A percentile compares a stretch with the other conserved stretches of the same genome.
Conservation (phyloP, 2,888 invertebrate species). For the Caenorhabditis sp. region DNA sequence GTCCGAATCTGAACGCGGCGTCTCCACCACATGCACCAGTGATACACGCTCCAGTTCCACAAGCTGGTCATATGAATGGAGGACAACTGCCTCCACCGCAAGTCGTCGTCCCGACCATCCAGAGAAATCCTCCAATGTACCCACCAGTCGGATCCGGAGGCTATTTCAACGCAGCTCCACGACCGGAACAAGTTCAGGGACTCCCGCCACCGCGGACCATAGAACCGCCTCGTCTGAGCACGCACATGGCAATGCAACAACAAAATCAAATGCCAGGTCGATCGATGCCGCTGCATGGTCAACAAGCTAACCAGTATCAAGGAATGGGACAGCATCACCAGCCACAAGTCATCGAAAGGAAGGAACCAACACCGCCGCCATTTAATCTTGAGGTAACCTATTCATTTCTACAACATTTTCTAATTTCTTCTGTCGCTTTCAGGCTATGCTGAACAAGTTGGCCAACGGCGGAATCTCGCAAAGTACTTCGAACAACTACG, state of each 20-base stretch:
- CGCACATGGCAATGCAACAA: constrained; percentile 8
- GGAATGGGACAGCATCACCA: constrained; percentile 32
- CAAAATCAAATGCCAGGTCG: neutral
- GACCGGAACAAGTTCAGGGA: constrained; percentile 50
- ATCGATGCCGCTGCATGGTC: constrained; percentile 17
- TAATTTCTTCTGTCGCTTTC: constrained; percentile 4
- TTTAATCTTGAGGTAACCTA: constrained; percentile 53
- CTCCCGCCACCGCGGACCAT: constrained; percentile 61
- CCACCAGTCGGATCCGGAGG: constrained; percentile 21
- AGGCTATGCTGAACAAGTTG: constrained; percentile 74
- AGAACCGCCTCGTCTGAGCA: constrained; percentile 54
- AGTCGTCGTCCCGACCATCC: constrained; percentile 69
- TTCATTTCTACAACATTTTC: neutral
- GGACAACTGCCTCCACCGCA: constrained; percentile 68
- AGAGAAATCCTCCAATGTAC: constrained; percentile 19
- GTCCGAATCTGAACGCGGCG: constrained; percentile 32
- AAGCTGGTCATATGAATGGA: constrained; percentile 31
- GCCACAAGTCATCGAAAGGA: constrained; percentile 5
- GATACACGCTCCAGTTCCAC: constrained; percentile 69
- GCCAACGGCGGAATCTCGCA: constrained; percentile 52
- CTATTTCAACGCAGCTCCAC: constrained; percentile 50
- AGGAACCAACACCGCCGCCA: neutral
- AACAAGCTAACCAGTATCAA: constrained; percentile 20
- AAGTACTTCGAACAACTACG: constrained; percentile 6
- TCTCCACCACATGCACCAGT: constrained; percentile 46